Evolutionary conservation across 2,888 invertebrate genomes (phyloP), one percentile per base, ranked within the genome.

Genomic region (Aspidiotus destructor): DNA sequence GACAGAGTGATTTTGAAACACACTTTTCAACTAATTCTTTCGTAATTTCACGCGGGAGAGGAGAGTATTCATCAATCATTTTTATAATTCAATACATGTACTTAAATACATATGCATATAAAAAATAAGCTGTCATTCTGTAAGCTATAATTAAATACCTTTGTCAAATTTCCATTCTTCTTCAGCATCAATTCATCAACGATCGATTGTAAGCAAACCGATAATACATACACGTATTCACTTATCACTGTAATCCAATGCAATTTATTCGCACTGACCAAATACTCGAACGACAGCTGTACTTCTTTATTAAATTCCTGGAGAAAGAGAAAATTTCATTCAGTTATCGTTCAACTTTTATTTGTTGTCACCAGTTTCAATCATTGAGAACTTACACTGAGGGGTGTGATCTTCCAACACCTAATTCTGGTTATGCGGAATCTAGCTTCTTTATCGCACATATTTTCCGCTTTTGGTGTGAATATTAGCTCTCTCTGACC

Each of bases 361-460:
- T 3, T 28, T 5, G 5, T 28, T 28, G 5, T 5, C 28, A 28
- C 28, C 28, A 28, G 5, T 28, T 28, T 28, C 28, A 28, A 61
- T 17, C 53, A 54, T 13, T 7, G 52, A 8, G 58, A 52, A 77
- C 82, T 82, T 78, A 88, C 88, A 73, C 80, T 80, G 76, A 89
- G 88, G 1, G 92, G 90, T 17, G 93, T 94, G 61, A 98, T 93
- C 73, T 97, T 84, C 98, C 98, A 99, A 75, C 96, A 96, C 70
- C 93, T 84, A 89, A 98, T 97, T 73, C 97, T 82, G 0, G 96
- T 97, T 41, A 71, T 70, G 78, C 92, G 91, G 78, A 94, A 97
- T 74, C 85, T 83, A 61, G 89, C 87, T 77, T 96, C 96, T 73
- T 85, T 84, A n/a, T 84, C 79, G 69, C 86, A 83, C 42, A 82